These are phyloP conservation scores for Dendrocincla fuliginosa DNA, from an alignment of 2,797 vertebrate species.

Conservation along the genomic window DNA sequence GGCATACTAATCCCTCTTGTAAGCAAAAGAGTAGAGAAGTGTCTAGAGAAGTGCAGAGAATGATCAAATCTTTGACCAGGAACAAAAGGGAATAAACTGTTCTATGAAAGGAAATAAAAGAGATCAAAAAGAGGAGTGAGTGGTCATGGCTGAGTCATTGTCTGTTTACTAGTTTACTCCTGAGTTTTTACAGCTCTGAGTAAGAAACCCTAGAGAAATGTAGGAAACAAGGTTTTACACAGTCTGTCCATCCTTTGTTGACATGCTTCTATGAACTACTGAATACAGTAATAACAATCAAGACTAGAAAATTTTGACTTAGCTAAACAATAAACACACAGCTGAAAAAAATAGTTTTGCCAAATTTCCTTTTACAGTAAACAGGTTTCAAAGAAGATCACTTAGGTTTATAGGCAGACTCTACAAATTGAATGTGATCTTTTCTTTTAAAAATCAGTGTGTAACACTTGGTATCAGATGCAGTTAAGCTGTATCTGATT, in stretches of 20 bases:
- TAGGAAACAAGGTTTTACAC: background rate
- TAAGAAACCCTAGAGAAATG: background rate
- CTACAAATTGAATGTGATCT: background rate
- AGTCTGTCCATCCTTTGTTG: background rate
- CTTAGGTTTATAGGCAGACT: background rate
- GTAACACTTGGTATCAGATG: background rate
- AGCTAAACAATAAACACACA: background rate
- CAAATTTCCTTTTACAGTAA: background rate
- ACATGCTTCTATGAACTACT: background rate
- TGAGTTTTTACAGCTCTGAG: background rate
- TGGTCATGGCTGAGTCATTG: background rate
- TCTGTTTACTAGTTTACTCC: background rate
- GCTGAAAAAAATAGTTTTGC: background rate
- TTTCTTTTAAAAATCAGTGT: background rate
- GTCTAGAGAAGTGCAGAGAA: background rate
- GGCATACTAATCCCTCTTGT: background rate
- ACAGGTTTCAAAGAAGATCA: background rate
- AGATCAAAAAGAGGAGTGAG: background rate
- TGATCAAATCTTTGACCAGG: constrained; percentile 5
- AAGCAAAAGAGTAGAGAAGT: background rate
- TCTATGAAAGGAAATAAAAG: constrained; percentile 11
- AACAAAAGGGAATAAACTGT: constrained; percentile 28
- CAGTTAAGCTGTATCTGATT: background rate
- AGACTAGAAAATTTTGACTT: background rate
- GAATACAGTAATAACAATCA: background rate